Evolutionary conservation across 2,113 vertebrate genomes (phyloP), one percentile per base, ranked within the genome.

Genomic region (Callocephalon fimbriatum): DNA sequence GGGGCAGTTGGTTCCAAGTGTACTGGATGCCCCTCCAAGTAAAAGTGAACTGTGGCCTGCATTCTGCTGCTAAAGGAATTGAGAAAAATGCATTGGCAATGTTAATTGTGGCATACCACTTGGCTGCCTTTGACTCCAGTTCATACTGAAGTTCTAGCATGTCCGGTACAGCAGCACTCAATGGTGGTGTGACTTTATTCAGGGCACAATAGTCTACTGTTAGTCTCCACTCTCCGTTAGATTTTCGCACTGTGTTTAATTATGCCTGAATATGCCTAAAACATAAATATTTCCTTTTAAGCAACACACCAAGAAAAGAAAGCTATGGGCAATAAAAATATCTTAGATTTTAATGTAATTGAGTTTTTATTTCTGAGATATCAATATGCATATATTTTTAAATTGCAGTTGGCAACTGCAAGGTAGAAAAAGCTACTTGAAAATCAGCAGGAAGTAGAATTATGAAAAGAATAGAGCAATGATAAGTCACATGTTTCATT

Each of bases 391-490:
- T 86, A 25, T 67, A 88, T 88, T 95, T 94, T 86, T 80, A 77
- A 75, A 80, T 95, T 94, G 29, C 63, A 91, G 63, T 9, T 91
- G 62, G 40, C 79, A 92, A 77, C 42, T 94, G 66, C 51, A 96
- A 70, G 38, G 48, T 75, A 59, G 35, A 48, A 85, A 92, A 92
- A 92, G 59, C 79, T 88, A 78, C 88, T 71, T 82, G 65, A 88
- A 97, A 96, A 50, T 4, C 93, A 93, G 71, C 62, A 91, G 74
- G 77, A 93, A 86, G 42, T 51, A 94, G 53, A 89, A 94, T 32
- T 70, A 75, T 23, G 31, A 59, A 85, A 88, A 91, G 31, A 85
- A 59, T 25, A 82, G 12, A 35, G 6, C 25, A 80, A 63, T 15
- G 5, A 44, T 90, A 92, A 95, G 74, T 71, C 90, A 40, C 31